Conservation (phyloP, 2,888 invertebrate species). For the Polyploca ridens region DNA sequence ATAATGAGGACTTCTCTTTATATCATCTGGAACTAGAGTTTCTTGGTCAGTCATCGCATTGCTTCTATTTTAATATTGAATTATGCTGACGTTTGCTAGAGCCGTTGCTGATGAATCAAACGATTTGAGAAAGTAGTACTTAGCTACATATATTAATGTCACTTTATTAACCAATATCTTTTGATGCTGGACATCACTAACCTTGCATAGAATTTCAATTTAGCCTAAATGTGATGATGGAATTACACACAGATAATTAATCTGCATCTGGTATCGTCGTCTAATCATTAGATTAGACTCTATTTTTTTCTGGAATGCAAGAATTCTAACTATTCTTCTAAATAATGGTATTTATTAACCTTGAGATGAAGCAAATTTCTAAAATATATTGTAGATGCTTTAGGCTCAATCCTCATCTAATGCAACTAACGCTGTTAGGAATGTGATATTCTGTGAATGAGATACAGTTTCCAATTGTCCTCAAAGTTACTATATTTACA, state of each 20-base stretch:
- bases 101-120: background rate
- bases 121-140: background rate
- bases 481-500: no score
- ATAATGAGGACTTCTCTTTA: constrained; percentile 50
- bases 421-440: no score
- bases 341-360: no score
- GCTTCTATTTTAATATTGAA: constrained; percentile 17
- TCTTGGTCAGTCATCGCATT: constrained; percentile 27
- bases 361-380: no score
- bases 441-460: no score
- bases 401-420: no score
- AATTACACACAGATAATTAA: background rate
- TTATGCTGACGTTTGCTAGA: constrained; percentile 6
- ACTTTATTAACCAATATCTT: background rate
- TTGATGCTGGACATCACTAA: background rate
- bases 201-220: background rate
- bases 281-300: no score
- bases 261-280: background rate
- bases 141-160: background rate
- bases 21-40: constrained; percentile 21
- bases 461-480: no score
- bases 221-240: background rate
- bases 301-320: no score
- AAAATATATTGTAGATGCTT: no score
- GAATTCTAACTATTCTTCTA: no score